Base-by-base conservation (phyloP, 2,888 invertebrate species). In the Stenotaenia linearis region DNA sequence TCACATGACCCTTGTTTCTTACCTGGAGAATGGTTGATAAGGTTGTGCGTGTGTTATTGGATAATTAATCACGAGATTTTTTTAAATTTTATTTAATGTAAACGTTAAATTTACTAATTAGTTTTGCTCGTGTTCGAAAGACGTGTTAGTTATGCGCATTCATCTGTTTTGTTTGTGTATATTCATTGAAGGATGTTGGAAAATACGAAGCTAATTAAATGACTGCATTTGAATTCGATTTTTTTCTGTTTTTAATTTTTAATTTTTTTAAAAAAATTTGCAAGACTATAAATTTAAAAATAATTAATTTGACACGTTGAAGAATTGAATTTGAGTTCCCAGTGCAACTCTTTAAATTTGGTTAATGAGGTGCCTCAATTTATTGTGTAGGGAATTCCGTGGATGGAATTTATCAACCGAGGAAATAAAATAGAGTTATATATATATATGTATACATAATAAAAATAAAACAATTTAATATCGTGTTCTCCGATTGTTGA, bases 281-380 rank as follows among this genome's bases (percentile, higher is more conserved):
- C 25, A 69, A 21, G 23, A 9, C 12, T 25, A 69, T 28, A 25
- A 69, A 69, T 28, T 69, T 28, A 23, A 69, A 69, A 69, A 28
- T 25, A 69, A 28, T 69, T 69, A 69, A 69, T 69, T 69, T 69
- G 69, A 25, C 69, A 69, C 69, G 10, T 69, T 69, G 69, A 69
- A 28, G 69, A 69, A 69, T 69, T 69, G 28, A 25, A 69, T 69
- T 28, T 15, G 0, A 69, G 69, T 69, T 69, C 69, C 69, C 69
- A 69, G 25, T 28, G 69, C 69, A 0, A n/a, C 69, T 69, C 69
- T 28, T 69, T 69, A 69, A 69, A 69, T 69, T 69, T 69, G 28
- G 69, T 69, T 69, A 69, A 69, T 69, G 69, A 69, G 69, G 69
- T 69, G 69, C 25, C 69, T 69, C 69, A 69, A 69, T 69, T 69